Percentiles rank a stretch among this genome's conserved stretches.
Conservation (phyloP, 2,797 vertebrate species). For the Scomberomorus guttatus region DNA sequence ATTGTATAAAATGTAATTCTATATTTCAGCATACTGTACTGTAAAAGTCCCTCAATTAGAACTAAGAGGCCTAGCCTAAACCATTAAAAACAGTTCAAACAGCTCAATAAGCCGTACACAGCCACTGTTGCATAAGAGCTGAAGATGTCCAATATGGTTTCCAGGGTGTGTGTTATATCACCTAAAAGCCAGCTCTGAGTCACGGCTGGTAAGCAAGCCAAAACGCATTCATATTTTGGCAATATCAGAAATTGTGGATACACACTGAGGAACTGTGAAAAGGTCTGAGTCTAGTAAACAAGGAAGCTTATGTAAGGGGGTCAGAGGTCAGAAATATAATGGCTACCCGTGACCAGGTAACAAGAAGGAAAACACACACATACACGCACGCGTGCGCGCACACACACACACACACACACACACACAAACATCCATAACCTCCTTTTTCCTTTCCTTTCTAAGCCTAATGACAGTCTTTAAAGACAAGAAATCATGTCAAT, state of each 20-base stretch:
- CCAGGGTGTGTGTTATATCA: neutral
- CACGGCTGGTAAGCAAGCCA: slow-evolving; percentile 13
- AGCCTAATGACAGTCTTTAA: too few relatives aligned
- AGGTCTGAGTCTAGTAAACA: slow-evolving; percentile 40
- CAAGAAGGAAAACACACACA: slow-evolving; percentile 6
- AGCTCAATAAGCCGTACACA: neutral
- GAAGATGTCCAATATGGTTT: neutral
- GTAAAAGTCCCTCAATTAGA: too few relatives aligned
- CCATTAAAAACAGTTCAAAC: too few relatives aligned
- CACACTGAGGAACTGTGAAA: slow-evolving; percentile 2
- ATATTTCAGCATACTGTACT: too few relatives aligned
- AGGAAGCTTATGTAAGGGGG: slow-evolving; percentile 44
- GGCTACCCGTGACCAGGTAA: slow-evolving; percentile 37
- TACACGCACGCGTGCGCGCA: slow-evolving; percentile 1
- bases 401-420: neutral
- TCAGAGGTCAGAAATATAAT: slow-evolving; percentile 44
- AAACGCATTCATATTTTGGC: slow-evolving; percentile 38
- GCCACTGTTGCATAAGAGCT: slow-evolving; percentile 19
- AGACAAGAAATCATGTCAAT: too few relatives aligned
- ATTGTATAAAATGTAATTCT: too few relatives aligned
- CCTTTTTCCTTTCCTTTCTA: too few relatives aligned
- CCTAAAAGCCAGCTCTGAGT: slow-evolving; percentile 24
- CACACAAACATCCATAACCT: too few relatives aligned
- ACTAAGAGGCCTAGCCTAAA: too few relatives aligned
- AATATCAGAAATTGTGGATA: slow-evolving; percentile 27